Conservation (phyloP, 2,888 invertebrate genomes). For the Anoplius nigerrimus region DNA sequence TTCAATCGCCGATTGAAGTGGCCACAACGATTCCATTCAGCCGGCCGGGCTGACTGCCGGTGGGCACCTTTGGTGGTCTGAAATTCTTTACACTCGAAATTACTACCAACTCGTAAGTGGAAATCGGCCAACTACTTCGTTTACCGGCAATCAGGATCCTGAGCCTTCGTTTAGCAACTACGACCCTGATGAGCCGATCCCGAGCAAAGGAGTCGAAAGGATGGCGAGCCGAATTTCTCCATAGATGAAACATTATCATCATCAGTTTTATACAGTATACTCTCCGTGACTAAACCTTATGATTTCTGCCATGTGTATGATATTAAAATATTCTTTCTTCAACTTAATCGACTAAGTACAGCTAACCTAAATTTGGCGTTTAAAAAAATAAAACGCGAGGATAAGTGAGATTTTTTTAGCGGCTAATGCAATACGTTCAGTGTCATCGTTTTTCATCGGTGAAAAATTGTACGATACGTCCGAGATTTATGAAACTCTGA, state of each 20-base stretch:
- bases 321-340: too few relatives aligned
- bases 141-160: constrained; percentile 59
- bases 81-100: constrained; percentile 71
- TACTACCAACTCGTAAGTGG: constrained; percentile 67
- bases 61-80: constrained; percentile 72
- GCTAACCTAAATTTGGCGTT: too few relatives aligned
- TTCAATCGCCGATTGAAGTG: constrained; percentile 65
- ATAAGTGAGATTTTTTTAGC: too few relatives aligned
- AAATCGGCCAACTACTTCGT: constrained; percentile 64
- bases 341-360: too few relatives aligned
- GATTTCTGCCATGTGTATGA: too few relatives aligned
- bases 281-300: too few relatives aligned
- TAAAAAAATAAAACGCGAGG: too few relatives aligned
- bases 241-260: background rate
- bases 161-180: constrained; percentile 22
- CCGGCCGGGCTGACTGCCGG: constrained; percentile 34
- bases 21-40: constrained; percentile 65
- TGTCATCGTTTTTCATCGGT: too few relatives aligned
- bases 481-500: constrained; percentile 11
- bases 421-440: too few relatives aligned
- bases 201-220: too few relatives aligned
- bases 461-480: background rate
- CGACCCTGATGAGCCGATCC: constrained; percentile 39
- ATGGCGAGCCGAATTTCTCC: too few relatives aligned
- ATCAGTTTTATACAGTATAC: constrained; percentile 24